phyloP scores from a whole-genome alignment of 2,797 vertebrate species.

The Lepidocolaptes lacrymiger region DNA sequence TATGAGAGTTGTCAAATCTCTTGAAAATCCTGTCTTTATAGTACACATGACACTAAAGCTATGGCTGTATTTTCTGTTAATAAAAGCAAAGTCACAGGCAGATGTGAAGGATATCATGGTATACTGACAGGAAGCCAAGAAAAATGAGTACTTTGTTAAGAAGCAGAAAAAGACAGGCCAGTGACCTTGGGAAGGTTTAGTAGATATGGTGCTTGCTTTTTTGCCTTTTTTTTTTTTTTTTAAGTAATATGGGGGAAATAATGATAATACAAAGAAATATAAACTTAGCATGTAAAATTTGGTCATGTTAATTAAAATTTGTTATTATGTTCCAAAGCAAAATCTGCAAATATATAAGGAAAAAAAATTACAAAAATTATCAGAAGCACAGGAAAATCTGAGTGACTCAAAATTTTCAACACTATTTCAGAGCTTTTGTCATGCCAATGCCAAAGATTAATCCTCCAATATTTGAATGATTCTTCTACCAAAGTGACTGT shows the following conservation, averaged over 20 bases:
- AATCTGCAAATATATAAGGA: neutral
- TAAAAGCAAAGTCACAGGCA: constrained; percentile 85
- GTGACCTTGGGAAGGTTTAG: constrained; percentile 82
- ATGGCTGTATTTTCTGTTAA: constrained; percentile 84
- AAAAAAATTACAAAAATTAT: neutral
- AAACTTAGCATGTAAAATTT: neutral
- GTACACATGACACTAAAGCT: constrained; percentile 80
- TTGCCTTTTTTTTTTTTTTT: neutral
- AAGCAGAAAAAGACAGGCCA: constrained; percentile 73
- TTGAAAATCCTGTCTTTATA: constrained; percentile 82
- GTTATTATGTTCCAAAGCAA: neutral
- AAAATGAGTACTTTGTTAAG: constrained; percentile 82
- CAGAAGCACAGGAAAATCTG: neutral
- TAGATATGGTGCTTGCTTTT: neutral
- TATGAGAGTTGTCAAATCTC: constrained; percentile 83
- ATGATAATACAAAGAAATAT: neutral
- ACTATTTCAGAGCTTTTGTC: neutral
- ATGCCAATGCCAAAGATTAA: neutral
- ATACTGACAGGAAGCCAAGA: constrained; percentile 83
- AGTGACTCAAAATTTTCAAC: neutral
- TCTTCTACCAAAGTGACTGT: neutral
- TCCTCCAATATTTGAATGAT: neutral
- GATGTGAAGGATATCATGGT: constrained; percentile 81
- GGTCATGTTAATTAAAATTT: neutral
- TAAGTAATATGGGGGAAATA: constrained; percentile 9